Evolutionary conservation across 35 echinoderm and acorn worm species (phyloP).

Genomic region (Lytechinus variegatus): DNA sequence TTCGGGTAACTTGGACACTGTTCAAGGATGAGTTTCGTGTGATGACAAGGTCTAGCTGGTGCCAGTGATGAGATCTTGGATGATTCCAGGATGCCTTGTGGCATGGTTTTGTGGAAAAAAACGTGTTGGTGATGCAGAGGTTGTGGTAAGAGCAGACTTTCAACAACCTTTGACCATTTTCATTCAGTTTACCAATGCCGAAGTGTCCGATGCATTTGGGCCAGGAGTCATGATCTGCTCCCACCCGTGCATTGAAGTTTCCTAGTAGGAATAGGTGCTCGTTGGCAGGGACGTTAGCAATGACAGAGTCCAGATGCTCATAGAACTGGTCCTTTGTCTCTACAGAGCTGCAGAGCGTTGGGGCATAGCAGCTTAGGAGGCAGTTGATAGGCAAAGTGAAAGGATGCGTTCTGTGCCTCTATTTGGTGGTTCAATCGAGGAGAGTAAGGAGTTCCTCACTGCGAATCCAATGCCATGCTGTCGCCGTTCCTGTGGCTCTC

Average conservation of each 20-base stretch:
- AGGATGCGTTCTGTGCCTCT: too few relatives aligned
- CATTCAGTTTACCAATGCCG: slow-evolving; percentile 59
- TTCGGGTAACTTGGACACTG: slow-evolving; percentile 54
- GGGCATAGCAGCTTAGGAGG: too few relatives aligned
- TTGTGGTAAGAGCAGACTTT: slow-evolving; percentile 37
- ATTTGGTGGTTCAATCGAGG: background rate
- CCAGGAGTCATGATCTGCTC: slow-evolving; percentile 58
- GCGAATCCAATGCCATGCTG: slow-evolving; percentile 72
- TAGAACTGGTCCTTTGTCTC: too few relatives aligned
- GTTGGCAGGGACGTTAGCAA: too few relatives aligned
- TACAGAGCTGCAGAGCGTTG: too few relatives aligned
- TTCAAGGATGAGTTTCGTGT: slow-evolving; percentile 37
- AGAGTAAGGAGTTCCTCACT: slow-evolving; percentile 54
- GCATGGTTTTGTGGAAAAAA: slow-evolving; percentile 54
- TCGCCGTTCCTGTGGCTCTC: slow-evolving; percentile 29
- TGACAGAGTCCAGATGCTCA: too few relatives aligned
- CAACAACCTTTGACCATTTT: slow-evolving; percentile 57
- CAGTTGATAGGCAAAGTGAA: too few relatives aligned
- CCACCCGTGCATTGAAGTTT: slow-evolving; percentile 64
- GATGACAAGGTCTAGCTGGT: slow-evolving; percentile 61
- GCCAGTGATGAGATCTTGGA: slow-evolving; percentile 64
- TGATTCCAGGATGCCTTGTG: slow-evolving; percentile 72
- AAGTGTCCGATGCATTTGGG: slow-evolving; percentile 37
- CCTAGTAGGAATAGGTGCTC: slow-evolving; percentile 60
- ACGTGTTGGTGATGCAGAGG: slow-evolving; percentile 76